phyloP scores from a whole-genome alignment of 2,797 vertebrate species.

The Scyliorhinus canicula region DNA sequence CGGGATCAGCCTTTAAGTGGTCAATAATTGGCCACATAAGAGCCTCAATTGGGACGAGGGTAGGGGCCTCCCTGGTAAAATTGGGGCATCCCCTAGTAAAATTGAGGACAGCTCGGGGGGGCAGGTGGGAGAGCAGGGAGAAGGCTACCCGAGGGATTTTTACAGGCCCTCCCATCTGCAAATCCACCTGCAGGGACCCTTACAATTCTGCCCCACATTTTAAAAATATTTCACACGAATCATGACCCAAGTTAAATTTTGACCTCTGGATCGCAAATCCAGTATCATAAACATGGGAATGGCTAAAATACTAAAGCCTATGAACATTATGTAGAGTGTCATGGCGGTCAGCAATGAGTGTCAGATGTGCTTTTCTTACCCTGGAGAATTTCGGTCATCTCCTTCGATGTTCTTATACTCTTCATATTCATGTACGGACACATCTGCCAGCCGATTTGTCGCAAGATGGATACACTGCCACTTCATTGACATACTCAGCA shows the following conservation, averaged over 20 bases:
- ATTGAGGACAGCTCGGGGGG: no score
- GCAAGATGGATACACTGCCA: constrained; percentile 44
- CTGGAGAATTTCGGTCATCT: constrained; percentile 43
- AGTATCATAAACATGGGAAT: neutral
- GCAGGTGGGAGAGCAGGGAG: no score
- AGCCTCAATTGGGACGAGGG: no score
- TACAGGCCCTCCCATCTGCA: no score
- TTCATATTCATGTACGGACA: constrained; percentile 47
- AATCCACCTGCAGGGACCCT: no score
- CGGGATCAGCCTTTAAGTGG: no score
- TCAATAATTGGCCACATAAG: no score
- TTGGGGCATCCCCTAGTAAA: no score
- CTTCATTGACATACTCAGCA: constrained; percentile 46
- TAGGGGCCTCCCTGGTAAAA: no score
- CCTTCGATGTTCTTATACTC: constrained; percentile 44
- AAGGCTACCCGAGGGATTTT: no score
- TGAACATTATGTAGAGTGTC: neutral
- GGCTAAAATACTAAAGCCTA: neutral
- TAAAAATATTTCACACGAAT: neutral
- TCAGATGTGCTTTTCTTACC: constrained; percentile 41
- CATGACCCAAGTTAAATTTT: neutral
- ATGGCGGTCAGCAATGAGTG: neutral
- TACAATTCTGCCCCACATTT: neutral
- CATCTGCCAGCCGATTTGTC: constrained; percentile 42
- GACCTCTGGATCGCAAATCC: neutral